These are phyloP conservation scores for Vespertilio murinus DNA, from an alignment of 2,797 vertebrate genomes.

Conservation along the genomic window DNA sequence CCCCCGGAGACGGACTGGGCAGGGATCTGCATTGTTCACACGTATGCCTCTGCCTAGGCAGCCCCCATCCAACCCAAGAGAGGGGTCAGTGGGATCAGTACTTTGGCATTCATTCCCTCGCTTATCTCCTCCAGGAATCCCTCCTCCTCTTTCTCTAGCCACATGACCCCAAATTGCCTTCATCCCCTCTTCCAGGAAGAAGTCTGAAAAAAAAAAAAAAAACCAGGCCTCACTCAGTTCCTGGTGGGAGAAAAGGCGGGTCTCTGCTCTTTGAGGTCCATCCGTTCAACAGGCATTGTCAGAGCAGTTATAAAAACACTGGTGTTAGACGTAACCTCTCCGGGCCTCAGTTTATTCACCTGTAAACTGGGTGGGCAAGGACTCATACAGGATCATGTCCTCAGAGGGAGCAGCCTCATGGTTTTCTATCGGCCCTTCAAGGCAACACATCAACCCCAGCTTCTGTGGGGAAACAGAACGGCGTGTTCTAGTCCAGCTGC, in stretches of 20 bases:
- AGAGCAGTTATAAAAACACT: not conserved
- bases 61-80: not conserved
- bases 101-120: not conserved
- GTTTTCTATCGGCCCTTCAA: not conserved
- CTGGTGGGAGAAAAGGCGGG: too few relatives aligned
- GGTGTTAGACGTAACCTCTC: not conserved
- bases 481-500: too few relatives aligned
- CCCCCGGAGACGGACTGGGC: not conserved
- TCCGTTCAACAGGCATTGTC: slow-evolving; percentile 25
- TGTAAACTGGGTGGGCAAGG: not conserved
- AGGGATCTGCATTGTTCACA: not conserved
- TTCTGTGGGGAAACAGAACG: not conserved
- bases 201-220: not conserved
- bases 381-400: not conserved
- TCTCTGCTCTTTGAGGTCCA: not conserved
- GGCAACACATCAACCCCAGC: not conserved
- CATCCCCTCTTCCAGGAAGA: not conserved
- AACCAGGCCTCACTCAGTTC: too few relatives aligned
- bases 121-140: not conserved
- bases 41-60: not conserved
- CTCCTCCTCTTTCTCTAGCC: not conserved
- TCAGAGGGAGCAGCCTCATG: not conserved
- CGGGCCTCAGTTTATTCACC: not conserved
- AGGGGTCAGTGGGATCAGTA: accelerated
- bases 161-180: not conserved